phyloP scores from a whole-genome alignment of 1,140 invertebrate genomes.

The Drosophila repletoides region DNA sequence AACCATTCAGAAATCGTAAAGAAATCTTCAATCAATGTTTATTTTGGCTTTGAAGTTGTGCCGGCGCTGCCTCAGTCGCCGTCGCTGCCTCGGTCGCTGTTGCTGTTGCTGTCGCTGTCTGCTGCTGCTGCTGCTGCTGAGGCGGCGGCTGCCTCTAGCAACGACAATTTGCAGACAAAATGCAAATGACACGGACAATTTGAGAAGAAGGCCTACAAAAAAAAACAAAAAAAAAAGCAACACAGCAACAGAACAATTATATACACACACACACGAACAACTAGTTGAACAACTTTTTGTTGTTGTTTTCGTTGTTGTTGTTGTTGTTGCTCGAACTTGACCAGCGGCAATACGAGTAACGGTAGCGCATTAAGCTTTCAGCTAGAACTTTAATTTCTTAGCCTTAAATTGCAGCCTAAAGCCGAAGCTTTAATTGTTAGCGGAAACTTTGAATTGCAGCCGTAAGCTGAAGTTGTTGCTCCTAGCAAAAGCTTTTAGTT shows the following conservation, averaged over 20 bases:
- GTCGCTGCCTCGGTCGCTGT: not conserved
- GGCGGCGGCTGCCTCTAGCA: slow-evolving; percentile 47
- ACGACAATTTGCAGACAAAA: slow-evolving; percentile 76
- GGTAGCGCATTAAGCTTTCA: slow-evolving; percentile 11
- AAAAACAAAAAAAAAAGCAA: no score
- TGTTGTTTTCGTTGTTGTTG: no score
- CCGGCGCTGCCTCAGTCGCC: slow-evolving; percentile 34
- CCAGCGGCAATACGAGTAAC: slow-evolving; percentile 21
- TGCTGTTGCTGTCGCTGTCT: not conserved
- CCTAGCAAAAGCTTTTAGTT: no score
- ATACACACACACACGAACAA: slow-evolving; percentile 7
- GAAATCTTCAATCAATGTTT: slow-evolving; percentile 81
- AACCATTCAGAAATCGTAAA: slow-evolving; percentile 81
- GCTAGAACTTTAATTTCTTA: no score
- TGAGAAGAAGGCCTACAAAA: slow-evolving; percentile 38
- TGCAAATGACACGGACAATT: slow-evolving; percentile 73
- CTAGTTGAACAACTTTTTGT: no score
- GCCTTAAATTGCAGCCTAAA: not conserved
- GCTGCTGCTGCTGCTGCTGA: slow-evolving; percentile 31
- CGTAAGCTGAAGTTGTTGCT: no score
- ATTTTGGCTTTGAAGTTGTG: slow-evolving; percentile 73
- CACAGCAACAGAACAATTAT: slow-evolving; percentile 44
- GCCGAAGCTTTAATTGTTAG: no score
- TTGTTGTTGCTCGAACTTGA: no score
- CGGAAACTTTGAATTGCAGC: no score